phyloP scores from a whole-genome alignment of 2,797 vertebrate genomes.

The Hippocampus kuda region DNA sequence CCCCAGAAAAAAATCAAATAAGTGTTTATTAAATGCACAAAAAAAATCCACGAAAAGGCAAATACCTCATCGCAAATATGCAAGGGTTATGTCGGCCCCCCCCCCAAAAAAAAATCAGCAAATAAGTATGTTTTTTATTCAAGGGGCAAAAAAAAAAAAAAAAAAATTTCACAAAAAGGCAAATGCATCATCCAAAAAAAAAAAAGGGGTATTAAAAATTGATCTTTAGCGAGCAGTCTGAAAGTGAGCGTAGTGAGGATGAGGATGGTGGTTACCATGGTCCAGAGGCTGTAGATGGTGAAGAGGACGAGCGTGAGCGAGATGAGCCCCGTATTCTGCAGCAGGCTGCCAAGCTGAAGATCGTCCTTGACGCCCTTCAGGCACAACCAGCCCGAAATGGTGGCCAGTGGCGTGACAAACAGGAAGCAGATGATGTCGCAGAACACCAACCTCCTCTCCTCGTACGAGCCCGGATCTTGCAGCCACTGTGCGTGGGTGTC shows the following conservation, averaged over 20 bases:
- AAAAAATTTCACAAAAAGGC: too few species aligned
- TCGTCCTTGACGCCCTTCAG: constrained; percentile 89
- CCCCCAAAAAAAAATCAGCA: too few species aligned
- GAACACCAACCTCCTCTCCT: constrained; percentile 89
- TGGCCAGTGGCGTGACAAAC: constrained; percentile 87
- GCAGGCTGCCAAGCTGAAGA: constrained; percentile 81
- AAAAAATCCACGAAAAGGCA: too few species aligned
- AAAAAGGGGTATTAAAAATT: background rate
- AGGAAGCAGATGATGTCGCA: constrained; percentile 96
- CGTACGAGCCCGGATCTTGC: constrained; percentile 81
- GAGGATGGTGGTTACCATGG: constrained; percentile 69
- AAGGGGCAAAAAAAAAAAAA: too few species aligned
- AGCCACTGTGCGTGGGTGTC: constrained; percentile 74
- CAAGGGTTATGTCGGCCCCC: too few species aligned
- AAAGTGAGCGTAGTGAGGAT: background rate
- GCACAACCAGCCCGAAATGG: constrained; percentile 93
- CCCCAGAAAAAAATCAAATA: too few species aligned
- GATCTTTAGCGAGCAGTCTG: background rate
- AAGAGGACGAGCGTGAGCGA: constrained; percentile 95
- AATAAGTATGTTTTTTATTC: too few species aligned
- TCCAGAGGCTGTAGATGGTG: constrained; percentile 96
- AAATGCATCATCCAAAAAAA: background rate
- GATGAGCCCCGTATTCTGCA: constrained; percentile 89
- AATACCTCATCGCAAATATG: too few species aligned
- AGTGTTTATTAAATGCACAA: too few species aligned